phyloP scores from a whole-genome alignment of 2,113 vertebrate species.

The Microcebus ravelobensis region DNA sequence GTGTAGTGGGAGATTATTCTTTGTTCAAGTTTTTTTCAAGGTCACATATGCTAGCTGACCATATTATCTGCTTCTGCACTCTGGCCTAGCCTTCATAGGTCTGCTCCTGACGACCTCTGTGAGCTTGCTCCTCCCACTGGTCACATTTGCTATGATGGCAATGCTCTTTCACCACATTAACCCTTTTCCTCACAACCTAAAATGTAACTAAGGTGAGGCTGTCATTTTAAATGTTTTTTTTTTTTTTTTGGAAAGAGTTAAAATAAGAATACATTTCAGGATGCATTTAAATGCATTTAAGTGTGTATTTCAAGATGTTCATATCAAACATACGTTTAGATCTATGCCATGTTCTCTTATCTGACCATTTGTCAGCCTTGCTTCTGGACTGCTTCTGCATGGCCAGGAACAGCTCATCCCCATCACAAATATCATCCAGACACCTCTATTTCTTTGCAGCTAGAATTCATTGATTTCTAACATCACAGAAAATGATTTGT shows the following conservation, averaged over 20 bases:
- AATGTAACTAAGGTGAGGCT: background rate
- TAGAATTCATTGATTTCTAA: background rate
- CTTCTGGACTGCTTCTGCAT: background rate
- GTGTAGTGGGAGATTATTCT: background rate
- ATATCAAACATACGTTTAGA: background rate
- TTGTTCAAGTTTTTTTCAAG: background rate
- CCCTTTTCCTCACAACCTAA: background rate
- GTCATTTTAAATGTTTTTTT: background rate
- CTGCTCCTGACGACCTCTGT: background rate
- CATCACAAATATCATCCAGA: too few relatives aligned
- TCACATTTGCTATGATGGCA: background rate
- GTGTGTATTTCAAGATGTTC: background rate
- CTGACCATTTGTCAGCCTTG: background rate
- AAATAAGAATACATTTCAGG: background rate
- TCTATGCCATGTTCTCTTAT: background rate
- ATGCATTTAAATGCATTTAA: background rate
- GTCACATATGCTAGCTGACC: background rate
- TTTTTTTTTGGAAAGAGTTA: background rate
- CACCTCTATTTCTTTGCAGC: background rate
- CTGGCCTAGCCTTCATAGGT: fast-evolving
- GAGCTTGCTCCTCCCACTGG: fast-evolving
- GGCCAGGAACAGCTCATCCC: fast-evolving
- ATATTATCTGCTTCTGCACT: background rate
- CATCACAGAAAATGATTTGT: background rate
- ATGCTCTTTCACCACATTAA: background rate